Conservation (phyloP, 2,888 invertebrate genomes). For the Cartodere bifasciata region DNA sequence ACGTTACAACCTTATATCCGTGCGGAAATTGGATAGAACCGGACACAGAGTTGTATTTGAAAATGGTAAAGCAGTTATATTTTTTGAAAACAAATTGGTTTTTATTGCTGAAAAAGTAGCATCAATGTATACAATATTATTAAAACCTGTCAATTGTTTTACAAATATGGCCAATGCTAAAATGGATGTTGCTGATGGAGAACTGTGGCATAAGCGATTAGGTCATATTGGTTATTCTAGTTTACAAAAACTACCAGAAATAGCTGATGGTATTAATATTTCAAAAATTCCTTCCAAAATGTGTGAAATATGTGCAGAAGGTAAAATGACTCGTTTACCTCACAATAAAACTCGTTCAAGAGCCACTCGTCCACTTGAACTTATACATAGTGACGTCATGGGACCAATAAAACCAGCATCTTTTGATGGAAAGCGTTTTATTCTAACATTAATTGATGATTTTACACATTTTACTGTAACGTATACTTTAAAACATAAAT, state of each 20-base stretch:
- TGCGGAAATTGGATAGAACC: conserved; percentile 18
- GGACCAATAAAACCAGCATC: conserved; percentile 24
- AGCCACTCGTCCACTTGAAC: conserved; percentile 21
- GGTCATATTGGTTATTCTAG: conserved; percentile 13
- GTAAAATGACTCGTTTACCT: conserved; percentile 18
- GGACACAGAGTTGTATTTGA: conserved; percentile 20
- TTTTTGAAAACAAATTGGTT: conserved; percentile 1
- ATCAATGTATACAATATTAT: too few relatives aligned
- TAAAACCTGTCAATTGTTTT: too few relatives aligned
- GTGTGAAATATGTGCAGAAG: conserved; percentile 26
- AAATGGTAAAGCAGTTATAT: conserved; percentile 17
- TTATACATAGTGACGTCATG: conserved; percentile 23
- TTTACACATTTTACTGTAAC: conserved; percentile 24
- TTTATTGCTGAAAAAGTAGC: conserved; percentile 1
- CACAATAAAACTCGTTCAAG: too few relatives aligned
- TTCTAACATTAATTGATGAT: conserved; percentile 24
- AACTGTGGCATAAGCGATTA: conserved; percentile 15
- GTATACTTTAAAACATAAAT: conserved; percentile 14
- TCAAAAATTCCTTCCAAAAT: conserved; percentile 15
- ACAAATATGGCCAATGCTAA: too few relatives aligned
- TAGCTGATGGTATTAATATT: conserved; percentile 11
- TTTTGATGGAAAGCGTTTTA: conserved; percentile 20
- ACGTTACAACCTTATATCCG: conserved; percentile 22
- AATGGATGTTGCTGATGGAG: too few relatives aligned
- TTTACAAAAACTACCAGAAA: conserved; percentile 9